Evolutionary conservation across 2,888 invertebrate species (phyloP), one percentile per base, ranked within the genome.

Genomic region (Sesamia inferens): DNA sequence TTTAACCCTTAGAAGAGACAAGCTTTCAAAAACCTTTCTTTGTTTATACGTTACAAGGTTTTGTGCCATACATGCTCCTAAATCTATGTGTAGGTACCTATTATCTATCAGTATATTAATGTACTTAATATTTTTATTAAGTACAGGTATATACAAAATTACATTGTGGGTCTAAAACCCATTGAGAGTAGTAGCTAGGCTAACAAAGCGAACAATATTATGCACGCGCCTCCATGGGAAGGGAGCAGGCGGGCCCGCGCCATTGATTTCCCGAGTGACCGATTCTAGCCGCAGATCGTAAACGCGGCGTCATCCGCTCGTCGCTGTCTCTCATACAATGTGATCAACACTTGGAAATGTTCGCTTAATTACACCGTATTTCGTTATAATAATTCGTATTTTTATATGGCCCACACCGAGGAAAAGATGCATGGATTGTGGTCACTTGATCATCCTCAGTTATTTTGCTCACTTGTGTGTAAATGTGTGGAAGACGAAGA

Each of bases 181-280:
- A 47, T 68, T 64, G 55, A 62, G 48, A n/a, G 51, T 16, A 55
- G 47, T 54, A 55, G n/a, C 55, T 47, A 61, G 55, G 55, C 44
- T 55, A 63, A 65, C 79, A 69, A 72, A 74, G 69, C 58, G n/a
- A 71, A 55, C 70, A 72, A 65, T 79, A 62, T 79, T 78, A 82
- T 83, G 83, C 79, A 83, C 54, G 73, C 73, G 59, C 16, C 59
- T 58, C 76, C 7, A 31, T 31, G 79, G 77, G 73, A 61, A 57
- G 62, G 44, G 42, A 63, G 62, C 66, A 57, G 79, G 54, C 58
- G 19, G 57, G 61, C 81, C 84, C 71, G 73, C 48, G 48, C 47
- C 82, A 88, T 77, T 94, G 94, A 95, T 95, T 95, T 95, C 95
- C 95, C 95, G 84, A 24, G 93, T 84, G 95, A 71, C 86, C 92